phyloP scores from a whole-genome alignment of 2,888 invertebrate genomes.

The Lasius platythorax region DNA sequence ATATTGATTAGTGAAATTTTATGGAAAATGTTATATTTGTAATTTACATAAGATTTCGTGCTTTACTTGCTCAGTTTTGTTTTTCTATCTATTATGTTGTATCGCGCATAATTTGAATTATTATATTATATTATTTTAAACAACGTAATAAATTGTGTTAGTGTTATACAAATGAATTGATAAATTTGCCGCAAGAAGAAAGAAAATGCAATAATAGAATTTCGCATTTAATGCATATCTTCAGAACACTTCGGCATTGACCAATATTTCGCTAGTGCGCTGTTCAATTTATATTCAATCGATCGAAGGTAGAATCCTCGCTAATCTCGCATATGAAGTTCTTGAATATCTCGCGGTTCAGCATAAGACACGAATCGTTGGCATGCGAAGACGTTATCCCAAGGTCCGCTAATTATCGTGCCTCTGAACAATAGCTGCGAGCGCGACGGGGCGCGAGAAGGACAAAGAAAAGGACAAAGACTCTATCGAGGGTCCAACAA shows the following conservation, averaged over 20 bases:
- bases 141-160: not conserved
- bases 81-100: too few relatives aligned
- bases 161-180: not conserved
- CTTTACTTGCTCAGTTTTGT: not conserved
- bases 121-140: not conserved
- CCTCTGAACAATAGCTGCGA: conserved; percentile 69
- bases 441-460: conserved; percentile 48
- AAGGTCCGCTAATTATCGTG: conserved; percentile 73
- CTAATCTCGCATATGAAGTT: conserved; percentile 49
- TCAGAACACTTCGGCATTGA: not conserved
- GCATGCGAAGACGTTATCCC: conserved; percentile 65
- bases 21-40: too few relatives aligned
- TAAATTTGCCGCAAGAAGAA: not conserved
- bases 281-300: conserved; percentile 49
- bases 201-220: not conserved
- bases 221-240: not conserved
- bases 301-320: conserved; percentile 35
- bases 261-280: conserved; percentile 39
- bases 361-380: conserved; percentile 62
- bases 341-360: conserved; percentile 50
- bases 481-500: conserved; percentile 70
- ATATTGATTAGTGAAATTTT: not conserved
- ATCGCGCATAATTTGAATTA: too few relatives aligned
- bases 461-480: conserved; percentile 67
- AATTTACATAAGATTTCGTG: not conserved